Conservation (phyloP, 1,140 invertebrate genomes). For the Drosophila orena region DNA sequence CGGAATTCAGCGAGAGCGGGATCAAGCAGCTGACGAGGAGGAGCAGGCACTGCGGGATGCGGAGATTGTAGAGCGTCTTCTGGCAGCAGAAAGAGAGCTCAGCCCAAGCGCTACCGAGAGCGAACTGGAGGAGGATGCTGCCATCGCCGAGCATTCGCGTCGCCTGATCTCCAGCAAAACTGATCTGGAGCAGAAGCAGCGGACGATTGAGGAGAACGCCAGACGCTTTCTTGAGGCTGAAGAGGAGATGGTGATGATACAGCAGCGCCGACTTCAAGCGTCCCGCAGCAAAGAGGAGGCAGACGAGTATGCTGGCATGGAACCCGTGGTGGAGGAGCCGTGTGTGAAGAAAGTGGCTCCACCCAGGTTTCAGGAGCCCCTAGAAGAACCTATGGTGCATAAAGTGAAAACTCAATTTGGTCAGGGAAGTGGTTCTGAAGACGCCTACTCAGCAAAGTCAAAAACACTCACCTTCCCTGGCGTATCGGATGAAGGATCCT, state of each 20-base stretch:
- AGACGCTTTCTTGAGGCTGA: slow-evolving; percentile 77
- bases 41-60: slow-evolving; percentile 56
- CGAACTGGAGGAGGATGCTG: slow-evolving; percentile 72
- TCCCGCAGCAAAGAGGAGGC: slow-evolving; percentile 41
- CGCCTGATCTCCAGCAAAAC: slow-evolving; percentile 47
- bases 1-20: slow-evolving; percentile 12
- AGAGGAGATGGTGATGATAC: slow-evolving; percentile 77
- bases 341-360: slow-evolving; percentile 63
- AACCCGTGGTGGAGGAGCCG: slow-evolving; percentile 68
- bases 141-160: slow-evolving; percentile 39
- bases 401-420: slow-evolving; percentile 79
- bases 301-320: slow-evolving; percentile 53
- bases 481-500: slow-evolving; percentile 78
- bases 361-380: slow-evolving; percentile 51
- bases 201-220: slow-evolving; percentile 80
- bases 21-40: slow-evolving; percentile 30
- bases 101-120: slow-evolving; percentile 66
- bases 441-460: slow-evolving; percentile 48
- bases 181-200: slow-evolving; percentile 57
- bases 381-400: slow-evolving; percentile 52
- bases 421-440: slow-evolving; percentile 49
- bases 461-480: slow-evolving; percentile 70
- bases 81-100: slow-evolving; percentile 64
- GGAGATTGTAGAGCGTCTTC: slow-evolving; percentile 64
- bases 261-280: slow-evolving; percentile 60